These are phyloP conservation scores for Sturnira hondurensis DNA, from an alignment of 2,113 vertebrate species.

Conservation along the genomic window DNA sequence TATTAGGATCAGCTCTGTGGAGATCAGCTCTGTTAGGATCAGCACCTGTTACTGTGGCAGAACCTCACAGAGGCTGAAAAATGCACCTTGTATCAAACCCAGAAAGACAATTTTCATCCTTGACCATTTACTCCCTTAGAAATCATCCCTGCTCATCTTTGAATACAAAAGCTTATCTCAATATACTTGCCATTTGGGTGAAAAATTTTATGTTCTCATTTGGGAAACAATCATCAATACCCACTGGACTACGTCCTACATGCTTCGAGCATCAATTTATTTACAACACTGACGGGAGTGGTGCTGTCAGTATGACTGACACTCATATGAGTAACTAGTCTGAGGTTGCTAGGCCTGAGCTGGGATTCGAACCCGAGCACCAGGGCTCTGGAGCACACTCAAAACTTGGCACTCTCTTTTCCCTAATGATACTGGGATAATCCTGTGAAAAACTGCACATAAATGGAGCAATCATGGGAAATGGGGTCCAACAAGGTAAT, in stretches of 20 bases:
- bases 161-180: neutral
- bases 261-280: neutral
- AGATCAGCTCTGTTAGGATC: too few species aligned
- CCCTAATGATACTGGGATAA: accelerated
- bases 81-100: accelerated
- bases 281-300: accelerated
- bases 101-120: too few species aligned
- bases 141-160: neutral
- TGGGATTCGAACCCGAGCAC: neutral
- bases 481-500: neutral
- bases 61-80: neutral
- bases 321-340: accelerated
- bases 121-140: neutral
- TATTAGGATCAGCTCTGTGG: too few species aligned
- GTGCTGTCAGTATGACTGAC: neutral
- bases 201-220: neutral
- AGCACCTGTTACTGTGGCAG: accelerated
- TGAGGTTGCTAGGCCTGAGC: accelerated
- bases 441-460: accelerated
- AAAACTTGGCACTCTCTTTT: too few species aligned
- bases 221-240: neutral
- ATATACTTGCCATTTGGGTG: accelerated
- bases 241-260: neutral
- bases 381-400: neutral
- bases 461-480: neutral